Evolutionary conservation across 2,113 vertebrate genomes (phyloP), one percentile per base, ranked within the genome.

Genomic region (Etheostoma spectabile): DNA sequence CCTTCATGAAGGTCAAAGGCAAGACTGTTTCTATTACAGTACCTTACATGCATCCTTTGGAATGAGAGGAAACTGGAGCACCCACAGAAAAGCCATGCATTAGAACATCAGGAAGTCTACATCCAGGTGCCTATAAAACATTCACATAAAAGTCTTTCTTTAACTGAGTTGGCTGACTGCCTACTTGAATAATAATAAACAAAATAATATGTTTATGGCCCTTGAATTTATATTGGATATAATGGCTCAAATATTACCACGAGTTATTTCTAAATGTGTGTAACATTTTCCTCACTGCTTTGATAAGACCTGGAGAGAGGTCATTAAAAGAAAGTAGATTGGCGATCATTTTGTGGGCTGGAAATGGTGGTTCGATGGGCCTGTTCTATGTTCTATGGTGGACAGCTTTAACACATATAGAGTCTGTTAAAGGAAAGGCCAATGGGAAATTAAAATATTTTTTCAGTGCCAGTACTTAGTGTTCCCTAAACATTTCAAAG

Each of bases 401-500:
- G 48, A 61, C 62, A 42, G 42, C 5, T n/a, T 33, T 57, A 22
- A 79, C 51, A 18, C 33, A 18, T 61, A 18, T 49, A 24, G 19
- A 53, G 38, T 22, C 10, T 46, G n/a, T 73, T 60, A 30, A 82
- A 79, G 60, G 65, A 45, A 73, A 80, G 33, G 18, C 38, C 71
- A 61, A 53, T 61, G 49, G 65, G 64, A 84, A 87, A 79, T 74
- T 74, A 64, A 78, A 74, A 33, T 22, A 22, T 66, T 53, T 56
- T 56, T 53, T 78, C 69, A 57, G 49, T 71, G 35, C 64, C 83
- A 80, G 87, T 63, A 83, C 52, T 64, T 52, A 10, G 76, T 81
- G 70, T 89, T 86, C 71, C 42, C 62, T 61, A n/a, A 82, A 49
- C 70, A 77, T 77, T 78, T 87, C 49, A 88, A 82, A 70, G 35